These are phyloP conservation scores for Girardia tigrina DNA, from an alignment of 2,888 invertebrate species.

Conservation along the genomic window DNA sequence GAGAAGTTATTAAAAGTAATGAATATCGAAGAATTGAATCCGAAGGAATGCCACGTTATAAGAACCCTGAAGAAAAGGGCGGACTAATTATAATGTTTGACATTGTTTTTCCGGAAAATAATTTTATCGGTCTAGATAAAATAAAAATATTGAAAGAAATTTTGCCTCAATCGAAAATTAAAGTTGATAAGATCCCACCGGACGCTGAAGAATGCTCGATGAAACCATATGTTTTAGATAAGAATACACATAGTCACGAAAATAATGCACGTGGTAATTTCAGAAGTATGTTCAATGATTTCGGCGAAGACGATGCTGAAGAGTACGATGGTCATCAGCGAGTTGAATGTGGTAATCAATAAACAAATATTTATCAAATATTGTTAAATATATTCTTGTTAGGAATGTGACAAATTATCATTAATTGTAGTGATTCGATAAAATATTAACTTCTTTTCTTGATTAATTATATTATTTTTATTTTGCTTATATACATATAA, in stretches of 20 bases:
- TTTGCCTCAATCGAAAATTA: not conserved
- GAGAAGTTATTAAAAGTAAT: constrained; percentile 76
- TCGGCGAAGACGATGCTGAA: constrained; percentile 41
- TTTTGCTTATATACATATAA: too few relatives aligned
- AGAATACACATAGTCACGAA: constrained; percentile 41
- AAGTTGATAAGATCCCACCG: constrained; percentile 57
- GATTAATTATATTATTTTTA: too few relatives aligned
- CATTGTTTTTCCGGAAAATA: constrained; percentile 67
- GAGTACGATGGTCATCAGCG: not conserved
- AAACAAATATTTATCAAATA: too few relatives aligned
- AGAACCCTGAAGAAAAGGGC: constrained; percentile 79
- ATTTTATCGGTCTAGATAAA: constrained; percentile 59
- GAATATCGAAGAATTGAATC: constrained; percentile 72
- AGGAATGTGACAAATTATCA: too few relatives aligned
- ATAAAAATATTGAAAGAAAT: constrained; percentile 58
- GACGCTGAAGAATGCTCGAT: constrained; percentile 62
- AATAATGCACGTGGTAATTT: constrained; percentile 33
- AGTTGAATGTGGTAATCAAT: constrained; percentile 32
- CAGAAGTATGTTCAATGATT: constrained; percentile 41
- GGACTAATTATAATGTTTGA: constrained; percentile 74
- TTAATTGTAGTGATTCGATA: too few relatives aligned
- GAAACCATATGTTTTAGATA: constrained; percentile 65
- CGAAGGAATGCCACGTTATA: constrained; percentile 91
- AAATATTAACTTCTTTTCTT: too few relatives aligned
- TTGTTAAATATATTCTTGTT: too few relatives aligned